Conservation (phyloP, 2,888 invertebrate genomes). For the Emesis russula region DNA sequence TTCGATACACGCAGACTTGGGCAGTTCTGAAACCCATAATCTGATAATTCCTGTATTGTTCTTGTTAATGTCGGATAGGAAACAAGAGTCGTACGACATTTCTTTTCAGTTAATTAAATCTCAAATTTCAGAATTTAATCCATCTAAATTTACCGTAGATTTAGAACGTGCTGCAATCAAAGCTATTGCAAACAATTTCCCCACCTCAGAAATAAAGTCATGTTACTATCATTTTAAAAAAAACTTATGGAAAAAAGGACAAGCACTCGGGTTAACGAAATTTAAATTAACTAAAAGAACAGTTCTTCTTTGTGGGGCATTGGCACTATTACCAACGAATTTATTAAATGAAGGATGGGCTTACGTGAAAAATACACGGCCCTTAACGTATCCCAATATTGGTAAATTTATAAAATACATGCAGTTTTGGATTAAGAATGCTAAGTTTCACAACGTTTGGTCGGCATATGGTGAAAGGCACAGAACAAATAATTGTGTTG, state of each 20-base stretch:
- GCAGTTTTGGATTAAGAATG: neutral
- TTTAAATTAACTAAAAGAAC: neutral
- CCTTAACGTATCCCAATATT: neutral
- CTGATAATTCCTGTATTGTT: constrained; percentile 9
- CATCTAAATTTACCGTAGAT: constrained; percentile 10
- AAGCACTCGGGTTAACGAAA: constrained; percentile 4
- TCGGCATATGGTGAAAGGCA: constrained; percentile 1
- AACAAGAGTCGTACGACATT: neutral
- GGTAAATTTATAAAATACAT: neutral
- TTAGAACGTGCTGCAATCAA: constrained; percentile 5
- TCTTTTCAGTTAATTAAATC: constrained; percentile 15
- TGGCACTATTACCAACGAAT: constrained; percentile 8
- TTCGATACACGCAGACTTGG: neutral
- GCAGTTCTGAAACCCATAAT: constrained; percentile 9
- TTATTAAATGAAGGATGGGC: neutral
- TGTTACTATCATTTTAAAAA: neutral
- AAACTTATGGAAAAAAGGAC: neutral
- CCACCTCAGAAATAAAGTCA: neutral
- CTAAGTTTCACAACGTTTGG: neutral
- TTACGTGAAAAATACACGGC: neutral
- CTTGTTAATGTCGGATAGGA: constrained; percentile 12
- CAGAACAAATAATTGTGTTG: neutral
- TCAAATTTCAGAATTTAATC: constrained; percentile 6
- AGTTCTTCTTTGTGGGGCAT: neutral
- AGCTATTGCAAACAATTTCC: constrained; percentile 2